A percentile compares a stretch with the other conserved stretches of the same genome.
Evolutionary conservation across 2,113 vertebrate species (phyloP).

Genomic region (Pan paniscus): DNA sequence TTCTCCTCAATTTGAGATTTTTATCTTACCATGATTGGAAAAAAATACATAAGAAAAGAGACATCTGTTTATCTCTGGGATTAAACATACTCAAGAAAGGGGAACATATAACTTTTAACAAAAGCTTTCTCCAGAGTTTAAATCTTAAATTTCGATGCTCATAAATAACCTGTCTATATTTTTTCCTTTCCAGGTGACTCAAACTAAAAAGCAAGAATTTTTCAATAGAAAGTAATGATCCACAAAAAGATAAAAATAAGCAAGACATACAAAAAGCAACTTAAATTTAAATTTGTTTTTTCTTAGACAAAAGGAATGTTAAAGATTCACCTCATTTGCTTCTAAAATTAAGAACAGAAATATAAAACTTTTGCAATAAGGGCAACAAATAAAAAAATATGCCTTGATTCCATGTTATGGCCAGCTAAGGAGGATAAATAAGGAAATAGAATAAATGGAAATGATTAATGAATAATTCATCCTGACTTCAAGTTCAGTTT

Average conservation of each 20-base stretch:
- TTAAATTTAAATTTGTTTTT: slow-evolving; percentile 29
- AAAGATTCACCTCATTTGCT: neutral
- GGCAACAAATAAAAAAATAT: neutral
- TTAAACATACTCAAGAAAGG: neutral
- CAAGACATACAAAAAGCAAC: neutral
- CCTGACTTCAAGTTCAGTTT: slow-evolving; percentile 43
- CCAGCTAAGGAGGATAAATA: neutral
- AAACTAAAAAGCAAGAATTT: neutral
- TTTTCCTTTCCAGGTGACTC: neutral
- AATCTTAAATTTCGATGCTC: neutral
- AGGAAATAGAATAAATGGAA: neutral
- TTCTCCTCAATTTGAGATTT: neutral
- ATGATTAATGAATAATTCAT: slow-evolving; percentile 25
- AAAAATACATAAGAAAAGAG: neutral
- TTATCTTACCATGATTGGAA: slow-evolving; percentile 35
- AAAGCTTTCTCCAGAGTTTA: neutral
- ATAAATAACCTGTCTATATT: neutral
- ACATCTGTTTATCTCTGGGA: neutral
- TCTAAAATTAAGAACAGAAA: slow-evolving; percentile 13
- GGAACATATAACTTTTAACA: neutral
- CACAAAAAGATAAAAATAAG: neutral
- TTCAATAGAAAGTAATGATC: neutral
- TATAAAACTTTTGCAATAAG: neutral
- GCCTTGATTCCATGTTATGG: neutral
- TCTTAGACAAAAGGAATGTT: neutral